Evolutionary conservation across 2,113 vertebrate genomes (phyloP), one percentile per base, ranked within the genome.

Genomic region (Pluvialis apricaria): DNA sequence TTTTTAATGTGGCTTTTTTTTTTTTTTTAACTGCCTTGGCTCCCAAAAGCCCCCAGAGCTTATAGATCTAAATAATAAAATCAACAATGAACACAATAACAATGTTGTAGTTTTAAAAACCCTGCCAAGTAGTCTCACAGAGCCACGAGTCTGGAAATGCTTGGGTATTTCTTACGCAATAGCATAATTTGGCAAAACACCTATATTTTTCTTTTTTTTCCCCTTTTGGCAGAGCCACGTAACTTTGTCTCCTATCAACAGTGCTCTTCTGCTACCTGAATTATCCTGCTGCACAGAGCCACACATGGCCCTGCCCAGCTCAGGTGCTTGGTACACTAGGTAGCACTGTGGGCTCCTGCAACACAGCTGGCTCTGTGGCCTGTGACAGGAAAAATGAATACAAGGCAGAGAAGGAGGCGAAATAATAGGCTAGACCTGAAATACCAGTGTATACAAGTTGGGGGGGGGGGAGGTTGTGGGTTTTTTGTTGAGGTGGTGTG

Each of bases 301-400:
- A 1, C 40, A 9, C 0, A 0, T 20, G 71, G 42, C 55, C 1
- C 1, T 5, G 51, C 65, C 6, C 1, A 18, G 45, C 78, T 55
- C 22, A 3, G 13, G n/a, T 13, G 21, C 66, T 47, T 44, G 70
- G 13, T 31, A 15, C 36, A 13, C 29, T 4, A 32, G 51, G 51
- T 6, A 55, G 28, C 81, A n/a, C 28, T 18, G 5, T 18, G 65
- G 57, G 57, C 57, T 90, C 11, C 70, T 64, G 82, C 73, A 68
- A 36, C 49, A 61, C 28, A 55, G 34, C 60, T 72, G 60, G 21
- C 60, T 75, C 55, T 58, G 72, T 13, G 45, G 17, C 4, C 81
- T 89, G 45, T 4, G 15, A 29, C 3, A 68, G 70, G 20, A 20
- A 42, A 73, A 68, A 57, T 3, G 82, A 68, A 47, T 6, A 66